These are phyloP conservation scores for Aurelia aurita complex sp. Pacific DNA, from an alignment of 30 jellyfish, hydroid and myxozoan genomes.

Conservation along the genomic window DNA sequence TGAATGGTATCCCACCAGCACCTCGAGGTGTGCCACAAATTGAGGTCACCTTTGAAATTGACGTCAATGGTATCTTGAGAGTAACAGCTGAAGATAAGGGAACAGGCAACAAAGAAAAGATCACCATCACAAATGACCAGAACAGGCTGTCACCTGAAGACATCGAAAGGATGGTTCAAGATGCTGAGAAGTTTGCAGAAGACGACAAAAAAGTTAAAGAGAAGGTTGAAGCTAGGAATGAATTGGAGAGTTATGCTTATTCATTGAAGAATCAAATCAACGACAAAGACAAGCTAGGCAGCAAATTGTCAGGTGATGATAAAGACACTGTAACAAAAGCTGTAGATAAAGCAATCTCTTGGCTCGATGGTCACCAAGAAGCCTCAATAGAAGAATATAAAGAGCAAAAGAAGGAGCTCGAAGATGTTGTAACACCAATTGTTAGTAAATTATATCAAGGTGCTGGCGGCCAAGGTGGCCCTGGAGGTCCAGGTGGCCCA, in stretches of 20 bases:
- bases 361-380: conserved; percentile 95
- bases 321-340: conserved; percentile 93
- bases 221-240: conserved; percentile 95
- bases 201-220: conserved; percentile 96
- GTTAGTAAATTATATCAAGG: conserved; percentile 98
- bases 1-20: conserved; percentile 98
- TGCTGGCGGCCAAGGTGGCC: conserved; percentile 89
- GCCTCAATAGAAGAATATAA: conserved; percentile 94
- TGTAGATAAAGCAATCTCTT: conserved; percentile 91
- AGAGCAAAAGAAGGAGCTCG: conserved; percentile 90
- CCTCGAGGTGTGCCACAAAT: conserved; percentile 99
- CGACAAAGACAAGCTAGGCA: conserved; percentile 96
- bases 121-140: conserved; percentile 99
- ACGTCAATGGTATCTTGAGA: conserved; percentile 96
- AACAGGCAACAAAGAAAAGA: conserved; percentile 97
- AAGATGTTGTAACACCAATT: conserved; percentile 96
- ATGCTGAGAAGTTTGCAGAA: conserved; percentile 99
- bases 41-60: conserved; percentile 99
- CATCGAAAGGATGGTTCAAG: conserved; percentile 99
- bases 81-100: conserved; percentile 99
- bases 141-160: conserved; percentile 99
- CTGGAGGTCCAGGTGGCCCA: conserved; percentile 55
- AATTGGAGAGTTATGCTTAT: conserved; percentile 96
- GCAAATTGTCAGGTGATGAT: conserved; percentile 94
- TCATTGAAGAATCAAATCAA: conserved; percentile 91